Conservation (phyloP, 92 coral and sea anemone genomes). For the Phenganax subtilis region DNA sequence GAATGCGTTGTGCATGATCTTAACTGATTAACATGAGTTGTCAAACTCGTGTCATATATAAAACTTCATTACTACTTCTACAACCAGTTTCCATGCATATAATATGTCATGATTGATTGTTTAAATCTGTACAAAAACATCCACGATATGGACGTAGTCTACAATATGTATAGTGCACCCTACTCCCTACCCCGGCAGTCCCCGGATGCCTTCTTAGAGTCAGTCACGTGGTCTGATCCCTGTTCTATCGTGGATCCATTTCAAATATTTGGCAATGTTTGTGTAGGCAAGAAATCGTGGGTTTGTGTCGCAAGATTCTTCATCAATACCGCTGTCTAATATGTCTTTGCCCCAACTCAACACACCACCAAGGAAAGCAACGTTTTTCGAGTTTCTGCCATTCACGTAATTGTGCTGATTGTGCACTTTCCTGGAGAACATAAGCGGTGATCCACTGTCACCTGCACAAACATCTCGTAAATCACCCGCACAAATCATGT, state of each 20-base stretch:
- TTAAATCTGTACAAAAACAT: constrained; percentile 6
- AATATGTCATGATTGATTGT: not conserved
- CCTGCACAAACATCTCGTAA: constrained; percentile 61
- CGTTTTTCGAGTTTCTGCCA: constrained; percentile 50
- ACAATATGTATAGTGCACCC: not conserved
- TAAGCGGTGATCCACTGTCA: constrained; percentile 90
- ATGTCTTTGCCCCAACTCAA: constrained; percentile 85
- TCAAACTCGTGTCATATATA: no score
- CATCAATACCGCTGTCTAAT: constrained; percentile 21
- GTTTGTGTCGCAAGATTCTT: constrained; percentile 58
- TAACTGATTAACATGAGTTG: no score
- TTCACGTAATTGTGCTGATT: constrained; percentile 27
- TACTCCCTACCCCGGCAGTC: not conserved
- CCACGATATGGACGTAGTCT: not conserved
- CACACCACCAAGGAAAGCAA: constrained; percentile 63
- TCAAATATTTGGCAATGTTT: constrained; percentile 57
- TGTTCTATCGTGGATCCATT: constrained; percentile 55
- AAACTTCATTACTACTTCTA: no score
- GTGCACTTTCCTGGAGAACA: constrained; percentile 58
- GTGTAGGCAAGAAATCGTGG: constrained; percentile 70
- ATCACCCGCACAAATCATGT: constrained; percentile 77
- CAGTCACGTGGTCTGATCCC: constrained; percentile 44
- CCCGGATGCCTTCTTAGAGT: not conserved
- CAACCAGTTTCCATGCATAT: no score
- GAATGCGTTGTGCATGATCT: no score